Evolutionary conservation across 2,797 vertebrate species (phyloP).

Genomic region (Apodemus agrarius): DNA sequence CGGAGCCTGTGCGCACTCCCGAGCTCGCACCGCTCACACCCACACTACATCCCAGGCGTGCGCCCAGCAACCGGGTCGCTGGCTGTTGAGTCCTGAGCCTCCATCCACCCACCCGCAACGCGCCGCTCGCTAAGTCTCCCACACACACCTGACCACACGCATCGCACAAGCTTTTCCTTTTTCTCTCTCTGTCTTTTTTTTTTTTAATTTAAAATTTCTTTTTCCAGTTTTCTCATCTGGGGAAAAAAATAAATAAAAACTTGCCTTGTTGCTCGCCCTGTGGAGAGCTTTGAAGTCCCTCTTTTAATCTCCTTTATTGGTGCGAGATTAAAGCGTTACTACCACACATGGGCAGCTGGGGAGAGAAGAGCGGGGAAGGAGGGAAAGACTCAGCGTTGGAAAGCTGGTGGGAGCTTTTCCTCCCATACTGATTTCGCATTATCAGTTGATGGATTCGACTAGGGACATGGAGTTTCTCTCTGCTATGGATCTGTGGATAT

Average conservation of each 20-base stretch:
- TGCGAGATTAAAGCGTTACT: constrained; percentile 61
- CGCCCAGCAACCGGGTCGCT: neutral
- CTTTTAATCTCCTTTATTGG: constrained; percentile 62
- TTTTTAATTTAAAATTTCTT: neutral
- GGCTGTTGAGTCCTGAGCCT: neutral
- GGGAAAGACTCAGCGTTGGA: neutral
- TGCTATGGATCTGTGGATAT: constrained; percentile 70
- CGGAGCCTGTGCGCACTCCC: constrained; percentile 57
- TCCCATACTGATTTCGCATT: neutral
- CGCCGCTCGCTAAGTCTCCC: neutral
- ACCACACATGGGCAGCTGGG: constrained; percentile 43
- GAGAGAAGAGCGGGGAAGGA: constrained; percentile 5
- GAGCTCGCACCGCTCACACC: constrained; percentile 55
- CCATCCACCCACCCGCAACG: neutral
- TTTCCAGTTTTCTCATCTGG: constrained; percentile 24
- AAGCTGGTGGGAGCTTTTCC: constrained; percentile 46
- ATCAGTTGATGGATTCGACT: constrained; percentile 34
- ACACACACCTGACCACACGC: constrained; percentile 52
- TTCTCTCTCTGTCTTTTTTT: rapidly evolving
- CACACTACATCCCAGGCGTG: constrained; percentile 6
- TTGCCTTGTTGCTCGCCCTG: constrained; percentile 29
- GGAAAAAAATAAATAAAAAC: neutral
- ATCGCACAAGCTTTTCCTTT: neutral
- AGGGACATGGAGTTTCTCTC: constrained; percentile 55
- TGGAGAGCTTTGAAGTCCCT: constrained; percentile 57